A percentile compares a stretch with the other conserved stretches of the same genome.
Evolutionary conservation across 1,140 invertebrate species (phyloP).

Genomic region (Drepana arcuata): DNA sequence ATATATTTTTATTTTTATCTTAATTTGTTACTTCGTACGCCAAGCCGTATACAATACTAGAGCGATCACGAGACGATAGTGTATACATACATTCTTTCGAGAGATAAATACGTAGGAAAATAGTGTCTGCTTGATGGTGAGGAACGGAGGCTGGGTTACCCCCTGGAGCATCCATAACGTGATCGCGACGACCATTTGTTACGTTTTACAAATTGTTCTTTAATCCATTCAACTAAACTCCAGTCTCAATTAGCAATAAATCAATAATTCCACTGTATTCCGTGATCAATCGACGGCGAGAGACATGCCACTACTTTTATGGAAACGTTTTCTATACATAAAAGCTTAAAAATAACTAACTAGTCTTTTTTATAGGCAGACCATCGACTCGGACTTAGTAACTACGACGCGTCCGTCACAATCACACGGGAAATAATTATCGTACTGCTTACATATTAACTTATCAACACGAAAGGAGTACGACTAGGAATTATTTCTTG

Average conservation of each 20-base stretch:
- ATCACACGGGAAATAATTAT: slow-evolving; percentile 47
- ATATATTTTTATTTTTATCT: slow-evolving; percentile 40
- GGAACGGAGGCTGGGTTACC: slow-evolving; percentile 24
- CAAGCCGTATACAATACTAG: slow-evolving; percentile 67
- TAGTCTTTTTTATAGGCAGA: slow-evolving; percentile 63
- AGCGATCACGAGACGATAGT: slow-evolving; percentile 41
- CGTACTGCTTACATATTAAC: slow-evolving; percentile 68
- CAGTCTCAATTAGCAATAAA: neutral
- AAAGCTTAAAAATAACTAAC: slow-evolving; percentile 66
- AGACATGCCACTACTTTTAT: slow-evolving; percentile 50
- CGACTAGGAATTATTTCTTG: slow-evolving; percentile 56
- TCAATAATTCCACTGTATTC: slow-evolving; percentile 1
- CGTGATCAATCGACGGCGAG: slow-evolving; percentile 22
- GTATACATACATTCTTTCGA: slow-evolving; percentile 52
- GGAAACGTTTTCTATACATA: slow-evolving; percentile 50
- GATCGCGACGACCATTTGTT: too few relatives aligned
- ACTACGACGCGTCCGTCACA: slow-evolving; percentile 12
- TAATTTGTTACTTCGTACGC: slow-evolving; percentile 51
- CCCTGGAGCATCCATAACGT: too few relatives aligned
- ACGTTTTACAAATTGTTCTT: slow-evolving; percentile 9
- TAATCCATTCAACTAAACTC: neutral
- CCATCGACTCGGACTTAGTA: slow-evolving; percentile 34
- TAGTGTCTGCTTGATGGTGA: slow-evolving; percentile 31
- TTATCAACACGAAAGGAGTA: slow-evolving; percentile 65
- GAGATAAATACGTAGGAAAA: slow-evolving; percentile 63